phyloP scores from a whole-genome alignment of 2,888 invertebrate species.

The Lordiphosa andalusiaca region DNA sequence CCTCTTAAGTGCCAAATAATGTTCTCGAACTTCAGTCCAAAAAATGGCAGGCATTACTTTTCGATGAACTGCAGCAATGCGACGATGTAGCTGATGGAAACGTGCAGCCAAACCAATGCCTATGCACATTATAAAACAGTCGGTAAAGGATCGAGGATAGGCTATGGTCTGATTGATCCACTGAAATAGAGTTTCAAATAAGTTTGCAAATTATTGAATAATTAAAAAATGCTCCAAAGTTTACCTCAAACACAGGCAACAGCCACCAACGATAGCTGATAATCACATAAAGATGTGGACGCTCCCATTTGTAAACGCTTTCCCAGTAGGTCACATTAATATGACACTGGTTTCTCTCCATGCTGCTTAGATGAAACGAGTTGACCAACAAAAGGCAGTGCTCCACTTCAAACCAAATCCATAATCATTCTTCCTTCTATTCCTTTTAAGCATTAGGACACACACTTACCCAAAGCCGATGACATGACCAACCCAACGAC shows the following conservation, averaged over 20 bases:
- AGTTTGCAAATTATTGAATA: neutral
- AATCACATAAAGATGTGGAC: slow-evolving; percentile 65
- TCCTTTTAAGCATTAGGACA: neutral
- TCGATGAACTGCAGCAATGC: slow-evolving; percentile 80
- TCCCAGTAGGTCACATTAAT: slow-evolving; percentile 70
- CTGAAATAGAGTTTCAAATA: slow-evolving; percentile 37
- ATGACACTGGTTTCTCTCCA: slow-evolving; percentile 71
- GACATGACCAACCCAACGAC: slow-evolving; percentile 63
- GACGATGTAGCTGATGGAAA: slow-evolving; percentile 83
- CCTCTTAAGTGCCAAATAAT: slow-evolving; percentile 84
- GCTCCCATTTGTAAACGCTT: slow-evolving; percentile 70
- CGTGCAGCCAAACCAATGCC: slow-evolving; percentile 85
- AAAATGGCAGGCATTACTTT: slow-evolving; percentile 79
- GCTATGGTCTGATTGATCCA: slow-evolving; percentile 81
- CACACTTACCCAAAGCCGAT: slow-evolving; percentile 64
- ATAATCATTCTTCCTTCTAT: neutral
- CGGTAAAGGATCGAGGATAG: slow-evolving; percentile 87
- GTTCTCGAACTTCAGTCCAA: slow-evolving; percentile 86
- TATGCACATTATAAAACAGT: slow-evolving; percentile 85
- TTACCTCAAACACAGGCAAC: slow-evolving; percentile 74
- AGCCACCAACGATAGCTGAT: slow-evolving; percentile 65
- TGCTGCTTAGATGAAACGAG: slow-evolving; percentile 62
- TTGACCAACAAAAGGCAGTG: slow-evolving; percentile 67
- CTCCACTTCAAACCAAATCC: slow-evolving; percentile 57
- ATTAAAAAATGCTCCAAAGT: no score